Evolutionary conservation across 2,113 vertebrate species (phyloP).

Genomic region (Aspidoscelis tigris): DNA sequence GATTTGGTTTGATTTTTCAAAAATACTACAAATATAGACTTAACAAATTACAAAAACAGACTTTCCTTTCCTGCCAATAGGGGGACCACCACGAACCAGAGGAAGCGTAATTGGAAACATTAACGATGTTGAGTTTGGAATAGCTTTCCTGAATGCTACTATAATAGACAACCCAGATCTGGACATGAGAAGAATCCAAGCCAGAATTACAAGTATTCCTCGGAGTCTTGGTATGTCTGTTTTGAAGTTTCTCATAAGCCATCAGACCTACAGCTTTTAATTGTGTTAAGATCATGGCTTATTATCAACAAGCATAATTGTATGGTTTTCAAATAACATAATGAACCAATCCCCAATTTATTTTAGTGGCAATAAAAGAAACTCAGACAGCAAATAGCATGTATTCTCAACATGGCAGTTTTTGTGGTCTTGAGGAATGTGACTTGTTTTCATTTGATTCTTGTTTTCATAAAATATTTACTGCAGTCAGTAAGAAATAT

Average conservation of each 20-base stretch:
- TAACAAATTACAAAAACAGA: neutral
- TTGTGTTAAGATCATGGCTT: neutral
- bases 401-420: neutral
- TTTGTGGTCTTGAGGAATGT: neutral
- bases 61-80: slow-evolving; percentile 64
- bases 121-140: slow-evolving; percentile 91
- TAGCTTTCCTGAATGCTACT: slow-evolving; percentile 89
- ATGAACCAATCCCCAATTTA: neutral
- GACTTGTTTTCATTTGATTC: neutral
- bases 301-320: neutral
- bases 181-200: slow-evolving; percentile 81
- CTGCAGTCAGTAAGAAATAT: neutral
- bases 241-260: neutral
- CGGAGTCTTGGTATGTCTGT: slow-evolving; percentile 84
- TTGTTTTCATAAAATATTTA: slow-evolving; percentile 5
- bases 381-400: neutral
- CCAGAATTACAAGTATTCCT: slow-evolving; percentile 89
- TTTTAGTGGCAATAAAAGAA: neutral
- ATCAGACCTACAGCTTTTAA: neutral
- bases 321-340: neutral
- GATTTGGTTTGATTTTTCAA: neutral
- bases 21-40: neutral
- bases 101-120: slow-evolving; percentile 93
- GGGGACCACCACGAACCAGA: slow-evolving; percentile 88
- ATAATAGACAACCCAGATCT: slow-evolving; percentile 76